phyloP scores from a whole-genome alignment of 2,797 vertebrate genomes.

The Leptoclinus maculatus region DNA sequence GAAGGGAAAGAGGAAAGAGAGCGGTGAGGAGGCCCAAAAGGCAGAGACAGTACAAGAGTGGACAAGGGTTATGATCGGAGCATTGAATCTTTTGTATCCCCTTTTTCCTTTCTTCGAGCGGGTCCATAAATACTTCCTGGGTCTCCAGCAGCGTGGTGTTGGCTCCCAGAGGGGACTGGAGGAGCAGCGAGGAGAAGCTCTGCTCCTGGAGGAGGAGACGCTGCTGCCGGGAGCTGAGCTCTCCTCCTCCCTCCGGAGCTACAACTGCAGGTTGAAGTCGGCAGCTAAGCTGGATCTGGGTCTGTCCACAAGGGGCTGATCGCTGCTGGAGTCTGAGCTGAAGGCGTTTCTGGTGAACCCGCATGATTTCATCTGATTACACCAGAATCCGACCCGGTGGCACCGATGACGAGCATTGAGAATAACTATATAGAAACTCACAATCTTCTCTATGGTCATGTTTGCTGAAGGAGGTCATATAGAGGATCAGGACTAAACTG shows the following conservation, averaged over 20 bases:
- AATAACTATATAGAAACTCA: background rate
- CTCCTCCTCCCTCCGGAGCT: no score
- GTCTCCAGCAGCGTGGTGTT: no score
- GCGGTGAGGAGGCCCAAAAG: background rate
- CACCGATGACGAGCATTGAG: background rate
- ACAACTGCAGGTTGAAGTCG: no score
- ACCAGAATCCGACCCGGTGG: background rate
- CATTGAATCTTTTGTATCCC: background rate
- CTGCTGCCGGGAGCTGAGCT: no score
- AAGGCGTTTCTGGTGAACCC: background rate
- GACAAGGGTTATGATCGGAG: background rate
- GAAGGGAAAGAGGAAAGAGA: background rate
- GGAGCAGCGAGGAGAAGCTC: no score
- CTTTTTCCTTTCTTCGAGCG: background rate
- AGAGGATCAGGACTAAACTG: background rate
- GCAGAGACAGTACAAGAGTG: background rate
- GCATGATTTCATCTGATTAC: no score
- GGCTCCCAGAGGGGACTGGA: no score
- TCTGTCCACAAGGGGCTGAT: background rate
- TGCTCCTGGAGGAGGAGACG: no score
- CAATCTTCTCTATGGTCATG: background rate
- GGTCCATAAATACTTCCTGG: no score
- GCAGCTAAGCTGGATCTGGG: background rate
- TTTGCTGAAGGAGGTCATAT: background rate
- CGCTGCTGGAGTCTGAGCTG: background rate